Conservation (phyloP, 1,140 invertebrate genomes). For the Paraescarpia echinospica region DNA sequence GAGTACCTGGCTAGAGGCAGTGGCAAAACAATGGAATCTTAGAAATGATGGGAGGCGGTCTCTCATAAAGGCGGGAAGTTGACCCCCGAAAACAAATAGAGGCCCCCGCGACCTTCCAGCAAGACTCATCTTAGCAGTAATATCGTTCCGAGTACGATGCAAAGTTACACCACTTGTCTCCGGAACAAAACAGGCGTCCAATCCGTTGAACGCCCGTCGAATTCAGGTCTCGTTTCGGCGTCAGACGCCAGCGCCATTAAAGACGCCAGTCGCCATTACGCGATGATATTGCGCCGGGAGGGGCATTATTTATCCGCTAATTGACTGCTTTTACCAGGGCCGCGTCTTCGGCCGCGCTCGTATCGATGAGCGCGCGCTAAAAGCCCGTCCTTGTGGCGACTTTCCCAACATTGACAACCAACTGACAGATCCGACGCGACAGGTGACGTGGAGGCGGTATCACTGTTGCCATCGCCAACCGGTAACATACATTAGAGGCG, state of each 20-base stretch:
- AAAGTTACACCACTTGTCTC: neutral
- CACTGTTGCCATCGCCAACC: neutral
- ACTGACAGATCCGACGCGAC: slow-evolving; percentile 3
- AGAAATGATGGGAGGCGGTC: too few relatives aligned
- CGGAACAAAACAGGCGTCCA: neutral
- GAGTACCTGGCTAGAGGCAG: too few relatives aligned
- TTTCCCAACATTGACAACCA: neutral
- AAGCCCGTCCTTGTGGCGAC: neutral
- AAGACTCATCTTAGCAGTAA: too few relatives aligned
- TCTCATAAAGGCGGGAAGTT: too few relatives aligned
- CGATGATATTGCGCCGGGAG: neutral
- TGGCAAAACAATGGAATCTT: too few relatives aligned
- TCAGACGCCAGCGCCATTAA: neutral
- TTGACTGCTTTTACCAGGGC: neutral
- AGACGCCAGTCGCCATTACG: neutral
- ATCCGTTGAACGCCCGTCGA: neutral
- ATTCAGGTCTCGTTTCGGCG: neutral
- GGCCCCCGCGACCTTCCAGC: too few relatives aligned
- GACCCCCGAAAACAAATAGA: too few relatives aligned
- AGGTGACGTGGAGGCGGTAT: neutral
- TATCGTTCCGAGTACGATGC: neutral
- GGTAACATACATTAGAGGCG: neutral
- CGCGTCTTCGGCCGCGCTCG: neutral
- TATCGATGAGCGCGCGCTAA: neutral
- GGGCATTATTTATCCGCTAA: neutral